Evolutionary conservation across 2,113 vertebrate genomes (phyloP), one percentile per base, ranked within the genome.

Genomic region (Brachyhypopomus occidentalis): DNA sequence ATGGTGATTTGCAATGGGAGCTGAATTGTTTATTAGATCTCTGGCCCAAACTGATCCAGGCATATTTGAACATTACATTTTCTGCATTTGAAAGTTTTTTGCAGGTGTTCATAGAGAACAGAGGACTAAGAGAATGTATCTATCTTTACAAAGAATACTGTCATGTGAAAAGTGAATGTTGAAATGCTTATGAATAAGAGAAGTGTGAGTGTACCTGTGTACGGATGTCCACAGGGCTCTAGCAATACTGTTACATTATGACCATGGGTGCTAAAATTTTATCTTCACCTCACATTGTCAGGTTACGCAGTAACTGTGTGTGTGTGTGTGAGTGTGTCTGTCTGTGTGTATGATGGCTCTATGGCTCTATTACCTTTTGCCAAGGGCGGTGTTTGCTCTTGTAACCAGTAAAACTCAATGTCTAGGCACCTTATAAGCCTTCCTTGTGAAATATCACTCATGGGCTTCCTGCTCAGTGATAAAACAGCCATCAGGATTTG

Each of bases 221-320:
- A 86, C 87, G 72, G 89, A 90, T 90, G 89, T 88, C 87, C 71
- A 80, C 82, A 87, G 87, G 87, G 84, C 88, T 86, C 85, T 75
- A 72, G 84, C 91, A 92, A 84, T 86, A 89, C 90, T 75, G 80
- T 82, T 86, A 91, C 89, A 90, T 92, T 91, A 91, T 88, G 84
- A 88, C 86, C 73, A 83, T 66, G 67, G 82, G 89, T 89, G 91
- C 89, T 91, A 92, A 92, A 90, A 90, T 91, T 91, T 89, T 92
- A 92, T 94, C 87, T 91, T 84, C 83, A 80, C 83, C 86, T 84
- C 80, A 84, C 88, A 89, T 84, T 72, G 83, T 92, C 90, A 87
- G 88, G 89, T 88, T 91, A 90, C 86, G 85, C 83, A 56, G 72
- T 79, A 67, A 66, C 62, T 72, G 77, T 80, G 81, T 85, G 38